Base-by-base conservation (phyloP, 2,888 invertebrate species). In the Rhamnusium bicolor region DNA sequence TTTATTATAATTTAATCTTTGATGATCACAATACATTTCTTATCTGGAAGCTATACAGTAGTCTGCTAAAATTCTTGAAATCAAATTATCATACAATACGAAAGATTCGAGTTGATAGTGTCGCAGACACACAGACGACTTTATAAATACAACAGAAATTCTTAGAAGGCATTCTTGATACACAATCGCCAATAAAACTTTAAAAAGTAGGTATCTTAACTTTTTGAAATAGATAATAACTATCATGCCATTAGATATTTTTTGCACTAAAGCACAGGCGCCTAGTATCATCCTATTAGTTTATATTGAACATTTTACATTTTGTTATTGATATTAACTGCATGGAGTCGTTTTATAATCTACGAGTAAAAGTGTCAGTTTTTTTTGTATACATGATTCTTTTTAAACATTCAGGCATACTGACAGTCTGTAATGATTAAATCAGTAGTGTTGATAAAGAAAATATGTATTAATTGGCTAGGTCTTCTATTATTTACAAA, bases 41-140 rank as follows among this genome's bases (percentile, higher is more conserved):
- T 60, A 32, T 60, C 60, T 18, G 18, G 3, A 29, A 60, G 24
- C 32, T 29, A 27, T 51, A 19, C 32, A 60, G 60, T 60, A 60
- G 60, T 12, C 32, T 32, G 60, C 60, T 46, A 61, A 21, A 61
- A 61, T 61, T 61, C 61, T 61, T 46, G 46, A 61, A 61, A 65
- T 65, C 16, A 53, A 29, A 65, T 65, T 65, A 65, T 53, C 65
- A 65, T 65, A 65, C 65, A 65, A 65, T 65, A 54, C 29, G 19
- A 65, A 65, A 65, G 65, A 65, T 65, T 40, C 27, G 47, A 18
- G 53, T 19, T 65, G 65, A 65, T 65, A 65, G 32, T 71, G 77
- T 74, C 73, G 71, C 74, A 76, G 74, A 76, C 76, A 75, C 65
- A 72, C 71, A 73, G 77, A 78, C 78, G 77, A 80, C 78, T 80